Percentiles rank a stretch among this genome's conserved stretches.
phyloP scores from a whole-genome alignment of 2,888 invertebrate genomes.

The Aspidapion aeneum region DNA sequence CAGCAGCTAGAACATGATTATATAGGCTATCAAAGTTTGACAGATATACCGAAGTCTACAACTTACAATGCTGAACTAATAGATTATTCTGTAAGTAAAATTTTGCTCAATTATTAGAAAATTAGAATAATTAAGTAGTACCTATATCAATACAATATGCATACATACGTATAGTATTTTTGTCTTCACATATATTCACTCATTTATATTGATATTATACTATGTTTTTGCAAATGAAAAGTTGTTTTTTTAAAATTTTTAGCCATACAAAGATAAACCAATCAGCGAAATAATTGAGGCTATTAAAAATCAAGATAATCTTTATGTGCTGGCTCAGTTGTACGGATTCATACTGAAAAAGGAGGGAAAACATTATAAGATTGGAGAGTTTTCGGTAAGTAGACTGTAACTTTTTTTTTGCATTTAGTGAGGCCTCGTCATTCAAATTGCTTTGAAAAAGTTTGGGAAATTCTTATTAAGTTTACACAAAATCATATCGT shows the following conservation, averaged over 20 bases:
- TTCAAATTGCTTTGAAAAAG: no score
- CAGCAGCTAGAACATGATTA: slow-evolving; percentile 88
- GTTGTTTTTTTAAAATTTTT: slow-evolving; percentile 17
- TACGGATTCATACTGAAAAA: slow-evolving; percentile 78
- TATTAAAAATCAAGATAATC: slow-evolving; percentile 64
- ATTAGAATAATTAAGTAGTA: no score
- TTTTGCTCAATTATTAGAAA: slow-evolving; percentile 18
- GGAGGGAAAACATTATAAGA: slow-evolving; percentile 77
- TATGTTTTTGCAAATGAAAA: not conserved
- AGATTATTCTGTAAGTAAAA: slow-evolving; percentile 41
- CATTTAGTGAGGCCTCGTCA: no score
- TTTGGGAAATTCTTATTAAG: no score
- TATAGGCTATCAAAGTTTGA: slow-evolving; percentile 92
- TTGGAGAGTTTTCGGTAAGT: slow-evolving; percentile 17
- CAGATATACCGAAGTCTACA: slow-evolving; percentile 85
- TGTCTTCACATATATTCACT: no score
- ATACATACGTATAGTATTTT: no score
- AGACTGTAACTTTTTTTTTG: no score
- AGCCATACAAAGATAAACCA: slow-evolving; percentile 61
- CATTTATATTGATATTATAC: no score
- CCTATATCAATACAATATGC: no score
- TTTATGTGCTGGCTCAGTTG: slow-evolving; percentile 78
- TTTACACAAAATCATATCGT: no score
- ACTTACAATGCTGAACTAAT: slow-evolving; percentile 65
- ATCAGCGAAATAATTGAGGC: slow-evolving; percentile 73